Conservation (phyloP, 1,140 invertebrate species). For the Agrilus planipennis region DNA sequence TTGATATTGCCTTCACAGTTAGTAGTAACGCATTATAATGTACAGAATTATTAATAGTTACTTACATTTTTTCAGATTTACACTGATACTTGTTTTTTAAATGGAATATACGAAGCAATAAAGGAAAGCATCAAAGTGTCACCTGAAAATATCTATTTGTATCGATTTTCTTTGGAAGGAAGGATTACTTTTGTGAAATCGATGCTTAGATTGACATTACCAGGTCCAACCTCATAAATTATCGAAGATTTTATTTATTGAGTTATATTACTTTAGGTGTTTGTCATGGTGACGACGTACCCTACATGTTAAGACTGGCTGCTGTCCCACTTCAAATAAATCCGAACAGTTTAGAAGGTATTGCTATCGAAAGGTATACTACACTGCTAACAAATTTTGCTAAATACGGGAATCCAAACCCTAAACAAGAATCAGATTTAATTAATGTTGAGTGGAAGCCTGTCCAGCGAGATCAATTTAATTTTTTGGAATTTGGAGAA, state of each 20-base stretch:
- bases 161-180: slow-evolving; percentile 7
- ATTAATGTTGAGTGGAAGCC: slow-evolving; percentile 33
- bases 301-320: slow-evolving; percentile 42
- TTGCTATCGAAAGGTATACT: slow-evolving; percentile 28
- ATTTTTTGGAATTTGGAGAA: slow-evolving; percentile 18
- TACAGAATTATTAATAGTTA: no score
- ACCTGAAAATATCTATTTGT: slow-evolving; percentile 1
- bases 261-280: slow-evolving; percentile 34
- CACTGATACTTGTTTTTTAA: slow-evolving; percentile 3
- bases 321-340: slow-evolving; percentile 25
- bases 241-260: no score
- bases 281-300: slow-evolving; percentile 47
- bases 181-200: slow-evolving; percentile 4
- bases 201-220: neutral
- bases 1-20: slow-evolving; percentile 20
- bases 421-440: slow-evolving; percentile 1
- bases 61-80: slow-evolving; percentile 3
- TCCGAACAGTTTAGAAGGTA: slow-evolving; percentile 9
- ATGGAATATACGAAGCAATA: slow-evolving; percentile 1
- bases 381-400: slow-evolving; percentile 39
- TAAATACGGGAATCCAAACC: slow-evolving; percentile 34
- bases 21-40: no score
- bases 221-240: slow-evolving; percentile 4
- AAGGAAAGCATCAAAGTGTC: neutral
- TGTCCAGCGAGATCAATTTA: slow-evolving; percentile 13